phyloP scores from a whole-genome alignment of 2,888 invertebrate genomes.

The Phengaris arion region DNA sequence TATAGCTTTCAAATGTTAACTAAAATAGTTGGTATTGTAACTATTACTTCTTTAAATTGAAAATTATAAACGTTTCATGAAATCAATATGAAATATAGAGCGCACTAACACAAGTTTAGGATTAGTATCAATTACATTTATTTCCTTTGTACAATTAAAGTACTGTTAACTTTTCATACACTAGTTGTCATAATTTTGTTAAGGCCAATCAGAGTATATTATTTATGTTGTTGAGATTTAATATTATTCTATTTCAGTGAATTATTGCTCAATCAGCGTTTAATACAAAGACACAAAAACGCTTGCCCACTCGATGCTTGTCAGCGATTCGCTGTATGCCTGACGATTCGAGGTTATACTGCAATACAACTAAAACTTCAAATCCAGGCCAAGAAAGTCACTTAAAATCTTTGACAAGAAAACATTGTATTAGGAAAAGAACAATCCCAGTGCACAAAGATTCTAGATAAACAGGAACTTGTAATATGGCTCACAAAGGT shows the following conservation, averaged over 20 bases:
- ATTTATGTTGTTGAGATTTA: too few relatives aligned
- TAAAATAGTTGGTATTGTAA: background rate
- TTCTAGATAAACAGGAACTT: conserved; percentile 58
- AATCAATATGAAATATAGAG: background rate
- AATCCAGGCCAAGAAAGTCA: background rate
- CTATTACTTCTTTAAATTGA: background rate
- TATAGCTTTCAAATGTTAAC: background rate
- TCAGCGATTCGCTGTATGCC: conserved; percentile 12
- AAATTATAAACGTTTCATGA: background rate
- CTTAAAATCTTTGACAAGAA: background rate
- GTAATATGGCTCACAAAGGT: conserved; percentile 77
- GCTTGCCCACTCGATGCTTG: conserved; percentile 22
- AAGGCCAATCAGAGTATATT: background rate
- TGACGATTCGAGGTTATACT: conserved; percentile 24
- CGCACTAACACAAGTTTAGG: background rate
- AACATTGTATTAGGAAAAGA: background rate
- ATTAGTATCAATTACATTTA: background rate
- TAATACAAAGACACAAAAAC: conserved; percentile 18
- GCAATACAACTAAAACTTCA: background rate
- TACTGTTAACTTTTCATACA: background rate
- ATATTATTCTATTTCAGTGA: background rate
- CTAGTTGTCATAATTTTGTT: background rate
- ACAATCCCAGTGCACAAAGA: conserved; percentile 37
- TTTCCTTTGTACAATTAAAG: background rate
- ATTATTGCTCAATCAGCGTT: conserved; percentile 30